Evolutionary conservation across 2,888 invertebrate species (phyloP).

Genomic region (Boloria euphrosyne): DNA sequence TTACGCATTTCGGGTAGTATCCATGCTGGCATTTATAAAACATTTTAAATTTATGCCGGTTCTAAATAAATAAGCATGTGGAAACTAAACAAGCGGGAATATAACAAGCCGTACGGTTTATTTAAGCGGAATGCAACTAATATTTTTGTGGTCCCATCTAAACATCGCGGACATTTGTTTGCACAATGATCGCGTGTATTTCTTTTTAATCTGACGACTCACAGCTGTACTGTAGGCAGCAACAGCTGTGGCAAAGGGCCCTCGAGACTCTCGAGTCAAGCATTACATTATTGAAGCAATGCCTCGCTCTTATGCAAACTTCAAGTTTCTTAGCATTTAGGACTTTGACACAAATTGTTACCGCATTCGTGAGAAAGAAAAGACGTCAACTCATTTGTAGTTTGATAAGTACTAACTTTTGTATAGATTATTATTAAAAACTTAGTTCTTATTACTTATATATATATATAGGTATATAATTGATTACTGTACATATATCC

Average conservation of each 20-base stretch:
- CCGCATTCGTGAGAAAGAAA: slow-evolving; percentile 27
- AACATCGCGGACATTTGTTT: slow-evolving; percentile 64
- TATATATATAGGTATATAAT: no score
- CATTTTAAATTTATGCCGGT: slow-evolving; percentile 16
- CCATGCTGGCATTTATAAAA: slow-evolving; percentile 5
- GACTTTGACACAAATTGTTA: slow-evolving; percentile 48
- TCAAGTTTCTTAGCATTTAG: slow-evolving; percentile 49
- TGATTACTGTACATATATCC: no score
- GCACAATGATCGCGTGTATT: slow-evolving; percentile 60
- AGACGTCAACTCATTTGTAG: slow-evolving; percentile 28
- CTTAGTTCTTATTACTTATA: no score
- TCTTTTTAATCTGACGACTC: slow-evolving; percentile 59
- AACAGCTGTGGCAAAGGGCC: slow-evolving; percentile 63
- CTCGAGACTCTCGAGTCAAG: slow-evolving; percentile 56
- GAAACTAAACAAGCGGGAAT: slow-evolving; percentile 26
- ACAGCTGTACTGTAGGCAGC: slow-evolving; percentile 58
- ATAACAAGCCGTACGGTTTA: slow-evolving; percentile 59
- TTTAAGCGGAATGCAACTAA: slow-evolving; percentile 57
- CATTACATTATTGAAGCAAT: slow-evolving; percentile 49
- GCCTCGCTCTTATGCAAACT: slow-evolving; percentile 50
- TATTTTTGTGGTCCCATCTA: slow-evolving; percentile 52
- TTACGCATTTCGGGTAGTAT: neutral
- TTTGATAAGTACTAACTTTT: neutral
- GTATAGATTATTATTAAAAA: neutral
- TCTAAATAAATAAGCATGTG: slow-evolving; percentile 22